Evolutionary conservation across 2,113 vertebrate species (phyloP).

Genomic region (Psettodes erumei): DNA sequence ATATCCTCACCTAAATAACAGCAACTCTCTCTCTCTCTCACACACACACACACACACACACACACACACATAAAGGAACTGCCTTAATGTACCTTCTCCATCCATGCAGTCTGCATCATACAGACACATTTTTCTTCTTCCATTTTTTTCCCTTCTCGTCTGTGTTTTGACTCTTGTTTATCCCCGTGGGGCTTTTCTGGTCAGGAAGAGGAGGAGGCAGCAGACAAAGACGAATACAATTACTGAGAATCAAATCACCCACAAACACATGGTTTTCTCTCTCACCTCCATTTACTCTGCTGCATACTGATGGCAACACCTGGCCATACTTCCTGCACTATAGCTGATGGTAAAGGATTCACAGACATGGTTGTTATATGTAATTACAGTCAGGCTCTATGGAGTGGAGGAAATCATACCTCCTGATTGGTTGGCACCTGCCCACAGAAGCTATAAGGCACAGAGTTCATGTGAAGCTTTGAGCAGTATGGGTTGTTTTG

Average conservation of each 20-base stretch:
- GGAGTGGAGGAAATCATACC: slow-evolving; percentile 42
- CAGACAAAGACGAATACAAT: slow-evolving; percentile 75
- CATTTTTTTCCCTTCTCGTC: background rate
- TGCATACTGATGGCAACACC: slow-evolving; percentile 62
- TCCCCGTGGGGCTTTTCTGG: slow-evolving; percentile 55
- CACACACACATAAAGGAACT: background rate
- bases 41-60: slow-evolving; percentile 10
- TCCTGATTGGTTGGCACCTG: slow-evolving; percentile 54
- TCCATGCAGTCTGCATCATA: slow-evolving; percentile 11
- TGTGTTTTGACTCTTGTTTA: slow-evolving; percentile 65
- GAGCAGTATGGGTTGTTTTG: background rate
- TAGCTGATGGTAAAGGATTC: slow-evolving; percentile 52
- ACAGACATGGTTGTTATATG: slow-evolving; percentile 65
- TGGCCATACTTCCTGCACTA: slow-evolving; percentile 59
- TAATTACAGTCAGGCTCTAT: slow-evolving; percentile 63
- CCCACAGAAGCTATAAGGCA: slow-evolving; percentile 44
- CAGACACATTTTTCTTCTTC: background rate
- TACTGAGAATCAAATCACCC: slow-evolving; percentile 68
- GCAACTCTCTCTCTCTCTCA: slow-evolving; percentile 1
- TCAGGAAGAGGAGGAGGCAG: slow-evolving; percentile 65
- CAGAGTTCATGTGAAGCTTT: slow-evolving; percentile 1
- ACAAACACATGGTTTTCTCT: slow-evolving; percentile 64
- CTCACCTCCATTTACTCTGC: slow-evolving; percentile 44
- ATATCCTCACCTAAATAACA: slow-evolving; percentile 32
- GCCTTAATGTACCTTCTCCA: slow-evolving; percentile 7